phyloP scores from a whole-genome alignment of 1,140 invertebrate species.

The Prorops nasuta region DNA sequence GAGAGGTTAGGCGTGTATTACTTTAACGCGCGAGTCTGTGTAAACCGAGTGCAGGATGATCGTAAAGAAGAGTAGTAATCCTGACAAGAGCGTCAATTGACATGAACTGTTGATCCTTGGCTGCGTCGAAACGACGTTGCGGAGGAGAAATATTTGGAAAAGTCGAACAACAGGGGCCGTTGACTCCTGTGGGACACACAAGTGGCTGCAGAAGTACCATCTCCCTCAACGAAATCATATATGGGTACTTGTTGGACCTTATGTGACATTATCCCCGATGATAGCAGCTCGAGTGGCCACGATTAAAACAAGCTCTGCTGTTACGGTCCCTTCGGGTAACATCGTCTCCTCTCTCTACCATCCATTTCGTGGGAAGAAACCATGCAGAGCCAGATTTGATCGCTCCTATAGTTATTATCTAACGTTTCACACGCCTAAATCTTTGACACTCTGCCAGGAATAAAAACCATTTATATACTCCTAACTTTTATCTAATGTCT shows the following conservation, averaged over 20 bases:
- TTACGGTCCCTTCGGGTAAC: too few species aligned
- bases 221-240: conserved; percentile 24
- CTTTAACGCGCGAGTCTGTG: too few species aligned
- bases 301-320: conserved; percentile 26
- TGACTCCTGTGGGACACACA: conserved; percentile 33
- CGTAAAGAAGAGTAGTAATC: conserved; percentile 36
- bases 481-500: too few species aligned
- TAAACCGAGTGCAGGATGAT: too few species aligned
- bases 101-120: conserved; percentile 28
- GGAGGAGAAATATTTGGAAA: conserved; percentile 44
- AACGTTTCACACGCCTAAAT: too few species aligned
- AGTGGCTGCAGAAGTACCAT: conserved; percentile 13
- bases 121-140: conserved; percentile 20
- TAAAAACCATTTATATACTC: too few species aligned
- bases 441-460: too few species aligned
- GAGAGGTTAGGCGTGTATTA: too few species aligned
- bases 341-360: too few species aligned
- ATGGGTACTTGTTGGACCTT: conserved; percentile 29
- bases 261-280: conserved; percentile 29
- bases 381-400: too few species aligned
- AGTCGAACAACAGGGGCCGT: conserved; percentile 24
- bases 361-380: too few species aligned
- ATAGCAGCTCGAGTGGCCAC: conserved; percentile 27
- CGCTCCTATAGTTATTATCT: too few species aligned
- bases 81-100: conserved; percentile 27